Evolutionary conservation across 2,888 invertebrate species (phyloP), one percentile per base, ranked within the genome.

Genomic region (Andrena marginata): DNA sequence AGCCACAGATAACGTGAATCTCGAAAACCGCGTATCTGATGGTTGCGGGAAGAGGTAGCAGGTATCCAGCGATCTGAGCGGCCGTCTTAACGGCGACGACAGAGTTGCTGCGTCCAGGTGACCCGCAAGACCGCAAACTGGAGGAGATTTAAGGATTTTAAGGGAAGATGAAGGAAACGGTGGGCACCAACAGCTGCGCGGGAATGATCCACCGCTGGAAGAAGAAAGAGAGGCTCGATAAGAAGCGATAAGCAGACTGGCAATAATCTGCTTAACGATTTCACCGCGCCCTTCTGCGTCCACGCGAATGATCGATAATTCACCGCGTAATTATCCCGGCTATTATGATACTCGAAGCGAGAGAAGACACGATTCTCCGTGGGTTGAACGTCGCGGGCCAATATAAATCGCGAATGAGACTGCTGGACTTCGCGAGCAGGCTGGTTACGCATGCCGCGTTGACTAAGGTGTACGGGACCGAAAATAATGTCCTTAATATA

Each of bases 181-280:
- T 16, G 16, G 4, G 16, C 13, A 42, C 1, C 1, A 42, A 42
- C 42, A 42, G 42, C 42, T 42, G 42, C 42, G 1, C 16, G 42
- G 42, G 16, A 42, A 42, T 42, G 42, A 13, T 42, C 13, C 42
- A 5, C 16, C 16, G 42, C 4, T 42, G 42, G 13, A 42, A 13
- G 42, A 31, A 13, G 31, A 48, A 48, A 16, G 16, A 10, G 31
- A 8, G 10, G n/a, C 13, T n/a, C 33, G 63, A 35, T 69, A 78
- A 35, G 54, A 2, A 23, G 60, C 33, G 51, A 35, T 69, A 78
- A 54, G 54, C 2, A 23, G 60, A 65, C 62, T 65, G 62, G 20
- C 23, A 54, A 74, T 70, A 74, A 81, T 74, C 65, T 54, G 16
- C 65, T 67, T 54, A 75, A 75, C 74, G 59, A 68, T 71, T 68